Base-by-base conservation (phyloP, 2,888 invertebrate species). In the Lasius fuliginosus region DNA sequence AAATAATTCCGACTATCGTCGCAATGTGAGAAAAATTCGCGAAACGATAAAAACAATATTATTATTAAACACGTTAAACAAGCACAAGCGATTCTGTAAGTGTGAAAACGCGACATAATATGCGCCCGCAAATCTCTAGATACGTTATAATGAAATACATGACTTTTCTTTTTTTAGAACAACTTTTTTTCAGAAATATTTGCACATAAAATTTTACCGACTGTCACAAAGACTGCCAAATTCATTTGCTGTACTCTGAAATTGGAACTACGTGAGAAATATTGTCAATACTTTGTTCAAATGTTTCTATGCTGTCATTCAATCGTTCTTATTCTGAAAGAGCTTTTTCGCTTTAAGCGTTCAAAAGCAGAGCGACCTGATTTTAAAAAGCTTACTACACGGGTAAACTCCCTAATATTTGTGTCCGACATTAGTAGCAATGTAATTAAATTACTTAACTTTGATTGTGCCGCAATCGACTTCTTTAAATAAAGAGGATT, bases 281-380 rank as follows among this genome's bases (percentile, higher is more conserved):
- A 71, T 71, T 60, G 71, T 60, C 27, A 12, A 71, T 46, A 18
- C 5, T 71, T 33, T 58, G 30, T 30, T 49, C 12, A 67, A 42
- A 42, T 71, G 49, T 71, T 23, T 71, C 46, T 71, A 56, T n/a
- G 40, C 42, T 69, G 79, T 71, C 71, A 60, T 60, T 60, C 18
- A 79, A 58, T 81, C 36, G 23, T 60, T 15, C 33, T 46, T 71
- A 81, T 36, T 71, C 18, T 6, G 12, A n/a, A 62, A 46, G 46
- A 49, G 46, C 18, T 81, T 62, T 60, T 23, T 27, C 36, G 71
- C 64, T 40, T 40, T 40, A 12, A 67, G 36, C 27, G 53, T 76
- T 77, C 68, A 77, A 77, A 68, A n/a, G 67, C 11, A 77, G 27
- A 76, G 27, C 67, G 53, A 77, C n/a, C 68, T 68, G 40, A 77